phyloP scores from a whole-genome alignment of 2,797 vertebrate species.

The Sebastes variabilis region DNA sequence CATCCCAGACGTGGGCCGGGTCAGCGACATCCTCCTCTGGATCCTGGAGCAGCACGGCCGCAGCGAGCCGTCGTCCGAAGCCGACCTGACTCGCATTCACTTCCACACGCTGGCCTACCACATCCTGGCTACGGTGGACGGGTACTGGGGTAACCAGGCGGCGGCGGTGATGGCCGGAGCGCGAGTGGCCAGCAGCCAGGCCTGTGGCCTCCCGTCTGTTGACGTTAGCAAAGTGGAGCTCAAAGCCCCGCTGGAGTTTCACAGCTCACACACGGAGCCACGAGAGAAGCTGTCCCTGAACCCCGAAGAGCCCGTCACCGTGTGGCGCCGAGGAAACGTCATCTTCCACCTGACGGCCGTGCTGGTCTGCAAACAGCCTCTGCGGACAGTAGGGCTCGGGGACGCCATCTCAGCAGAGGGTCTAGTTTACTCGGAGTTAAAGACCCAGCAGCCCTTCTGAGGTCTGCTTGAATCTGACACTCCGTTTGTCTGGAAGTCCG shows the following conservation, averaged over 20 bases:
- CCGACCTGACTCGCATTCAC: slow-evolving; percentile 92
- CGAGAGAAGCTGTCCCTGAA: slow-evolving; percentile 81
- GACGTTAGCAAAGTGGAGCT: slow-evolving; percentile 86
- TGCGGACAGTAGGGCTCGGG: slow-evolving; percentile 95
- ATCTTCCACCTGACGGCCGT: slow-evolving; percentile 92
- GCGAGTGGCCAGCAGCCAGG: slow-evolving; percentile 90
- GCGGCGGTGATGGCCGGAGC: slow-evolving; percentile 93
- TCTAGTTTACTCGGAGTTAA: slow-evolving; percentile 89
- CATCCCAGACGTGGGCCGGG: slow-evolving; percentile 89
- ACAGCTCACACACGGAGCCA: slow-evolving; percentile 82
- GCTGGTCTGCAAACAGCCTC: slow-evolving; percentile 90
- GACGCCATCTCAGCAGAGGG: slow-evolving; percentile 97
- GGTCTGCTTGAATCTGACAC: background rate
- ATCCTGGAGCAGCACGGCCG: slow-evolving; percentile 88
- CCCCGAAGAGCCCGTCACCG: slow-evolving; percentile 84
- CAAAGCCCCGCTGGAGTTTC: slow-evolving; percentile 87
- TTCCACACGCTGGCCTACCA: slow-evolving; percentile 98
- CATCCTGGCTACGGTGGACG: slow-evolving; percentile 91
- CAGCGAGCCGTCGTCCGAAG: slow-evolving; percentile 71
- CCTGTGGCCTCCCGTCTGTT: slow-evolving; percentile 86
- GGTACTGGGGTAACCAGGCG: slow-evolving; percentile 93
- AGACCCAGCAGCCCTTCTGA: slow-evolving; percentile 64
- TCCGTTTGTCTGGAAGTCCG: background rate
- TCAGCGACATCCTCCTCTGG: slow-evolving; percentile 97
- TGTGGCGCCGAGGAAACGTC: slow-evolving; percentile 88